Conservation (phyloP, 2,888 invertebrate species). For the Ophioninae sp. region DNA sequence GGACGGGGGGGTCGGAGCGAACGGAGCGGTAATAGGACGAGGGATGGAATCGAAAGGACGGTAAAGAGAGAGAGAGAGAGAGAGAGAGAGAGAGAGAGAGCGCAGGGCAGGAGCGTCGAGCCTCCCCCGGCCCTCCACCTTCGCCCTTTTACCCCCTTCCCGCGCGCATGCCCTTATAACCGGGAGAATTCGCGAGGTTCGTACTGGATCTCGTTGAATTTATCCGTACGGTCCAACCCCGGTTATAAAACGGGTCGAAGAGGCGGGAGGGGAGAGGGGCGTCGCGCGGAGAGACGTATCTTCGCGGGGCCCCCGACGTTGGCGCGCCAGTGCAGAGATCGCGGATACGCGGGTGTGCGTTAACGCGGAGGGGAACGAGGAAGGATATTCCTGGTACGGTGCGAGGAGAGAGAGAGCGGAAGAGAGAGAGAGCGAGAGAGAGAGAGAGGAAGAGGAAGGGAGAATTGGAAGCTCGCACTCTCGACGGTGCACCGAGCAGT, state of each 20-base stretch:
- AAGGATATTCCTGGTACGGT: too few species aligned
- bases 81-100: too few species aligned
- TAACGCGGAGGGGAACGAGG: conserved; percentile 12
- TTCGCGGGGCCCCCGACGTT: too few species aligned
- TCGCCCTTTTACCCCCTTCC: conserved; percentile 37
- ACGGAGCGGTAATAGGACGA: conserved; percentile 20
- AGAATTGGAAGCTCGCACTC: conserved; percentile 40
- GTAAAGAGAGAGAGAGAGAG: conserved; percentile 46
- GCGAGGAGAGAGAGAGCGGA: conserved; percentile 18
- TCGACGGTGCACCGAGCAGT: conserved; percentile 39
- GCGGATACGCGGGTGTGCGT: conserved; percentile 4
- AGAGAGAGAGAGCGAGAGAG: conserved; percentile 45
- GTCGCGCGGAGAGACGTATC: too few species aligned
- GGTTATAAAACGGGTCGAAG: conserved; percentile 20
- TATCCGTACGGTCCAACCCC: conserved; percentile 15
- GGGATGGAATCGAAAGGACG: conserved; percentile 16
- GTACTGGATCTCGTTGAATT: conserved; percentile 39
- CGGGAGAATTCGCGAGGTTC: conserved; percentile 43
- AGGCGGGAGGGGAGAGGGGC: too few species aligned
- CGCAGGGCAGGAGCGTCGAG: too few species aligned
- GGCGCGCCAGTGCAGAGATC: too few species aligned
- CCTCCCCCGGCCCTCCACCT: too few species aligned
- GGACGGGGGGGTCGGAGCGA: conserved; percentile 27
- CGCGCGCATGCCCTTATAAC: conserved; percentile 59
- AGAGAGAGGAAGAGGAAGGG: conserved; percentile 43